Conservation (phyloP, 2,888 invertebrate genomes). For the Tetragnatha montana region DNA sequence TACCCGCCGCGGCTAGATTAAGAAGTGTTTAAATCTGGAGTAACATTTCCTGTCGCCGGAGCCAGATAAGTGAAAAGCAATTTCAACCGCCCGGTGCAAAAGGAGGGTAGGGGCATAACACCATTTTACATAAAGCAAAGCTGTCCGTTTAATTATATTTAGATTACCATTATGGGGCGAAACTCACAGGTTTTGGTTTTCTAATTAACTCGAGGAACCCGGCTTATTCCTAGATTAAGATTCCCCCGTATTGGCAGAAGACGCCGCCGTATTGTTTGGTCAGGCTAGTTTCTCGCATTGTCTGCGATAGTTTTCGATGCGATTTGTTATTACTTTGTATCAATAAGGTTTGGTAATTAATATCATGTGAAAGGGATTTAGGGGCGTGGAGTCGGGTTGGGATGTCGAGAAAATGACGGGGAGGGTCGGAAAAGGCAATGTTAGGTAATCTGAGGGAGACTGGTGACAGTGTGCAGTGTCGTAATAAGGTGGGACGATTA, state of each 20-base stretch:
- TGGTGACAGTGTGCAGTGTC: too few relatives aligned
- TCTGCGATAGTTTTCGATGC: neutral
- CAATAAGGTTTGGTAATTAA: neutral
- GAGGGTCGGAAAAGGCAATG: neutral
- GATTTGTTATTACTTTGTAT: neutral
- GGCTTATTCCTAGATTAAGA: constrained; percentile 56
- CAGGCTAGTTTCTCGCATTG: neutral
- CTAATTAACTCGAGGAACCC: constrained; percentile 50
- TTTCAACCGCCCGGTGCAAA: constrained; percentile 30
- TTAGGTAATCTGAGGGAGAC: neutral
- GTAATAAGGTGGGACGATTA: too few relatives aligned
- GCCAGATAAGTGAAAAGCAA: constrained; percentile 60
- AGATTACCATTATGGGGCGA: constrained; percentile 50
- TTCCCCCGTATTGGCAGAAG: constrained; percentile 11
- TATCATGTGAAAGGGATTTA: neutral
- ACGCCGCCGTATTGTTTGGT: constrained; percentile 3
- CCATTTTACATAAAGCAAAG: constrained; percentile 47
- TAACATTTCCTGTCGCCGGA: constrained; percentile 48
- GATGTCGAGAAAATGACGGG: neutral
- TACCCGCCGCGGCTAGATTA: constrained; percentile 36
- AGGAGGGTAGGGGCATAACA: neutral
- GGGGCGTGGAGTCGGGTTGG: neutral
- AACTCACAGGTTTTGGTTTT: constrained; percentile 50
- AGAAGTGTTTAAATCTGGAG: constrained; percentile 47
- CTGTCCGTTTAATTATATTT: constrained; percentile 53